Base-by-base conservation (phyloP, 2,113 vertebrate genomes). In the Morone saxatilis region DNA sequence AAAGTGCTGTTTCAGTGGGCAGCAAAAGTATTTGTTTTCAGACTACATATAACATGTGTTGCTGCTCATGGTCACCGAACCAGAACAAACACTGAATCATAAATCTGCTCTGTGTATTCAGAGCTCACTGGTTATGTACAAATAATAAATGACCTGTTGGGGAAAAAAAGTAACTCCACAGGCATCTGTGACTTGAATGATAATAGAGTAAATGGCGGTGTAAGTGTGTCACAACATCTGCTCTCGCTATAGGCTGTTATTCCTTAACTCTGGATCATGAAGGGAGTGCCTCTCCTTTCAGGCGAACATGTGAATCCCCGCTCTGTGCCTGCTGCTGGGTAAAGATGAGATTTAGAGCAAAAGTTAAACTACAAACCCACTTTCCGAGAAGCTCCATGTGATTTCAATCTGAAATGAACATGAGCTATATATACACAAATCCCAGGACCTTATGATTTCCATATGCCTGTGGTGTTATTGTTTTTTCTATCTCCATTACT, bases 401-500 rank as follows among this genome's bases (percentile, higher is more conserved):
- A 95, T 88, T 90, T 88, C 89, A 93, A 90, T 94, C 87, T 91
- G 80, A 90, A 88, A 86, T 81, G 90, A 95, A 89, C 94, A 91
- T 78, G 83, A 93, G 89, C 83, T 89, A 90, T 92, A 88, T 84
- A 86, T 93, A 93, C 86, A 92, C 88, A 89, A 91, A 90, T 78
- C 89, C 76, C 62, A 54, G 72, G 22, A 78, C 75, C 71, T 95
- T 94, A 96, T 95, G 93, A 89, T 93, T 96, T 95, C 95, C 95
- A 96, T 94, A 94, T 95, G 95, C 71, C 74, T 89, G 71, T 82
- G 67, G 84, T 91, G 89, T 93, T 93, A 87, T 93, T 92, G 91
- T 92, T 94, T 94, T 92, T 91, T 87, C 86, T 82, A 76, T 90
- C 82, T 92, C 84, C 87, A 89, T 92, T 94, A 92, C 91, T 90